Conservation (phyloP, 2,113 vertebrate species). For the Chionomys nivalis region DNA sequence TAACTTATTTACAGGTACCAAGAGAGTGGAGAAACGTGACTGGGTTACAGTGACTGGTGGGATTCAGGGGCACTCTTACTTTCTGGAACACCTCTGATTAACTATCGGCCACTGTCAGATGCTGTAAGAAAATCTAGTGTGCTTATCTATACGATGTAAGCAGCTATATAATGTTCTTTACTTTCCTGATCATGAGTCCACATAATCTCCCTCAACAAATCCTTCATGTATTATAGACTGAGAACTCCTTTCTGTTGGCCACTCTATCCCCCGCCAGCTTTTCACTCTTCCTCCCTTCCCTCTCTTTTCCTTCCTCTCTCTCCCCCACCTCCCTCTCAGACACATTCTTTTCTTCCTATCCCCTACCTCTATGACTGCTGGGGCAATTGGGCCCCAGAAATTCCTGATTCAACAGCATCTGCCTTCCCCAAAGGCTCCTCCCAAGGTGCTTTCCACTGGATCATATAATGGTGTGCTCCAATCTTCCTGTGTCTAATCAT, state of each 20-base stretch:
- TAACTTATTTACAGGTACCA: background rate
- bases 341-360: background rate
- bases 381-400: background rate
- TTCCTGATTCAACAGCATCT: background rate
- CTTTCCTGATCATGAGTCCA: background rate
- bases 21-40: background rate
- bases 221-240: background rate
- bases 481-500: background rate
- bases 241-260: background rate
- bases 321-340: background rate
- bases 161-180: background rate
- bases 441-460: background rate
- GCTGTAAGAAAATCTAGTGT: background rate
- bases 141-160: too few species aligned
- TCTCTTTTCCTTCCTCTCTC: too few species aligned
- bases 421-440: background rate
- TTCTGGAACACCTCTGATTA: background rate
- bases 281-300: background rate
- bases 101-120: background rate
- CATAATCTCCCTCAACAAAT: background rate
- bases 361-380: background rate
- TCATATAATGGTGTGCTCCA: fast-evolving
- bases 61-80: background rate
- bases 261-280: background rate
- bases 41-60: background rate